Base-by-base conservation (phyloP, 2,113 vertebrate genomes). In the Gracilinanus agilis region DNA sequence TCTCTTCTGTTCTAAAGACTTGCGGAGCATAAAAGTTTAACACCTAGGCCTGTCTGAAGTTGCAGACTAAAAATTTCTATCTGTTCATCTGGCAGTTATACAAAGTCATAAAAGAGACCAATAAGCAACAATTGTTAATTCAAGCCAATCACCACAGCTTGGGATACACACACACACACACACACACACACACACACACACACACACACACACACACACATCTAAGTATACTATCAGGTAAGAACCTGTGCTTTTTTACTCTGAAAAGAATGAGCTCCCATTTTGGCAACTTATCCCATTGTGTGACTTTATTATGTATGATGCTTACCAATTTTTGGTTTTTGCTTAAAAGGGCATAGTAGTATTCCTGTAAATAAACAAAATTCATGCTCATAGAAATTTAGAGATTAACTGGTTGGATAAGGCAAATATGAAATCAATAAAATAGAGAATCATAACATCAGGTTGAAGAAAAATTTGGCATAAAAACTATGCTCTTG, bases 251-350 rank as follows among this genome's bases (percentile, higher is more conserved):
- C 55, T 58, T 90, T 90, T 55, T 27, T 44, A 67, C 90, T 88
- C 34, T 34, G 55, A 53, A 24, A 0, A 34, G 75, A 90, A 25
- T 55, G 53, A 94, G 93, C 6, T 27, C 54, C 29, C 53, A 40
- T 53, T 94, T 34, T 53, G 29, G 90, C 93, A 96, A 95, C 44
- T 92, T 3, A 13, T 91, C 1, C 67, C 67, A 83, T 75, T n/a
- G 19, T 3, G 2, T 40, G 67, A 83, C n/a, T 8, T 1, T 83
- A 83, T 83, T 83, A 83, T n/a, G 34, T 75, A n/a, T 75, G 12
- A 9, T 7, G 34, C 4, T 75, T 75, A 75, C 21, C 67, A 83
- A 83, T 21, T 67, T n/a, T 67, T 83, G 34, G 4, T 40, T 83
- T 40, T 83, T 83, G 67, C 19, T 40, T 34, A 83, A 40, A 23